These are phyloP conservation scores for Euborellia annulipes DNA, from an alignment of 1,140 invertebrate genomes.

Conservation along the genomic window DNA sequence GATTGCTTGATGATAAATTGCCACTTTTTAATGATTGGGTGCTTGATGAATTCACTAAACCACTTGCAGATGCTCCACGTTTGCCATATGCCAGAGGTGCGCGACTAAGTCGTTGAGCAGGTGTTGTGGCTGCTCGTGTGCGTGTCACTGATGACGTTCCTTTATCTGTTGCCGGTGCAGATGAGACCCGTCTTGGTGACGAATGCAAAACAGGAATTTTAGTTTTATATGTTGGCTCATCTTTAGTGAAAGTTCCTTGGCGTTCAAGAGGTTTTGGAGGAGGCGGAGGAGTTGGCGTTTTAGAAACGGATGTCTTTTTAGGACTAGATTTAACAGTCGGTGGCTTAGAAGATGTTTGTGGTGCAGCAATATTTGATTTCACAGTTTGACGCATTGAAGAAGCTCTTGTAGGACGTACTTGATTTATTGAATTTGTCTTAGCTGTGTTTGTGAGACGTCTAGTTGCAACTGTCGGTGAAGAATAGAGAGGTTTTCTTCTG, in stretches of 20 bases:
- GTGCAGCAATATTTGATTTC: not conserved
- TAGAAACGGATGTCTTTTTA: constrained; percentile 16
- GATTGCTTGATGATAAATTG: constrained; percentile 36
- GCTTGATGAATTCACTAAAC: constrained; percentile 12
- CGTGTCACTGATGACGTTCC: constrained; percentile 18
- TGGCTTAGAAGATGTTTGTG: constrained; percentile 11
- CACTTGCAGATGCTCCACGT: constrained; percentile 12
- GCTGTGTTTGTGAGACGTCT: constrained; percentile 6
- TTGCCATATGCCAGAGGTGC: no score
- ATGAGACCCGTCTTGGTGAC: constrained; percentile 21
- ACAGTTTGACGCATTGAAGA: constrained; percentile 24
- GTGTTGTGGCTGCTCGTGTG: constrained; percentile 1
- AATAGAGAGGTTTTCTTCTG: constrained; percentile 53
- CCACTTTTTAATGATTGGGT: constrained; percentile 18
- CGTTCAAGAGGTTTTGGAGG: constrained; percentile 40
- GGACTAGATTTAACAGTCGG: constrained; percentile 16
- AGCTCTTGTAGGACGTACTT: constrained; percentile 23
- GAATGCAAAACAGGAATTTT: constrained; percentile 20
- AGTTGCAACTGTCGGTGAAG: constrained; percentile 27
- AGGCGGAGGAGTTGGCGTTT: constrained; percentile 14
- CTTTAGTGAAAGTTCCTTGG: constrained; percentile 79
- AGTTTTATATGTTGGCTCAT: constrained; percentile 32
- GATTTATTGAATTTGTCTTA: constrained; percentile 15
- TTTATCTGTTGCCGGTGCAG: constrained; percentile 29
- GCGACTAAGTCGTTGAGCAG: no score